Evolutionary conservation across 2,797 vertebrate genomes (phyloP).

Genomic region (Chlorospingus semifuscus): DNA sequence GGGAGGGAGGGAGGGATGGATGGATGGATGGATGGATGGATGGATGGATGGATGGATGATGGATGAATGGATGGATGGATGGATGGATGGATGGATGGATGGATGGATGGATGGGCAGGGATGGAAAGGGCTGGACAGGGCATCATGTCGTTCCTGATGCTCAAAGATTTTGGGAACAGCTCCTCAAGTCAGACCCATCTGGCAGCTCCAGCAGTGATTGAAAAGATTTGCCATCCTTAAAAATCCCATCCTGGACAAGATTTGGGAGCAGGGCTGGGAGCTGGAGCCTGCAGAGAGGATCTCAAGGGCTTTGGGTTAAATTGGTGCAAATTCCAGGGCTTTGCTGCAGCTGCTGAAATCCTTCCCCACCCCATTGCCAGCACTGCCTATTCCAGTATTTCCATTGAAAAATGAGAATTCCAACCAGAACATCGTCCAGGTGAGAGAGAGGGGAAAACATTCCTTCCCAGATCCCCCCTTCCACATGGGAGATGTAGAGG

Average conservation of each 20-base stretch:
- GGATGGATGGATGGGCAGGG: background rate
- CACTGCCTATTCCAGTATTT: background rate
- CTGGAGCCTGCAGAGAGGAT: background rate
- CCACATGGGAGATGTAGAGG: background rate
- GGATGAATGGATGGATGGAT: background rate
- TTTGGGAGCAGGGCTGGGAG: background rate
- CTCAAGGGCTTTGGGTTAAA: background rate
- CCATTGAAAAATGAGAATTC: background rate
- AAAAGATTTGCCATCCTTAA: background rate
- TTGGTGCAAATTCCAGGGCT: background rate
- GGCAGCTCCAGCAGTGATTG: background rate
- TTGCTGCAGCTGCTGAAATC: background rate
- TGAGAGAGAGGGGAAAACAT: background rate
- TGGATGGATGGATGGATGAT: background rate
- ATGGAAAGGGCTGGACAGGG: background rate
- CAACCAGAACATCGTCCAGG: background rate
- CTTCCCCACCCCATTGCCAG: background rate
- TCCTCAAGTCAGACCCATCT: background rate
- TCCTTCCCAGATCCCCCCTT: background rate
- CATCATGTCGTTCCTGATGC: background rate
- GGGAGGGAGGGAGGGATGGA: background rate
- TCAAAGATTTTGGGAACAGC: background rate
- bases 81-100: background rate
- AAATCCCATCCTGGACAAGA: background rate
- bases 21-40: background rate